These are phyloP conservation scores for Apeira syringaria DNA, from an alignment of 2,888 invertebrate genomes.

Conservation along the genomic window DNA sequence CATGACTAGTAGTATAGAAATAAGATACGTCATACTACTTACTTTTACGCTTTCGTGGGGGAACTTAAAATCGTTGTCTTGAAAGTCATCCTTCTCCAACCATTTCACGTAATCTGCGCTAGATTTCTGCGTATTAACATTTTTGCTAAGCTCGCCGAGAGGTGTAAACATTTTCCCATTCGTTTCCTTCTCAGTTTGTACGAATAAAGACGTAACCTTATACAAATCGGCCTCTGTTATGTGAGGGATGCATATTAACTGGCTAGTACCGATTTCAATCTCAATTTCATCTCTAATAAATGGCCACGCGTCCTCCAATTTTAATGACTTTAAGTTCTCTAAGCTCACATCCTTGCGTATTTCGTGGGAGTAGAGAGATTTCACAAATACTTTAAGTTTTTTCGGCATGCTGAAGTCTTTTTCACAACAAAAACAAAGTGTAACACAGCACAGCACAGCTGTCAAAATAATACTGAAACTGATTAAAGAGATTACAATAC, in stretches of 20 bases:
- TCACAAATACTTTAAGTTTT: constrained; percentile 77
- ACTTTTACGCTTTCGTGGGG: constrained; percentile 75
- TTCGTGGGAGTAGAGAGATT: constrained; percentile 77
- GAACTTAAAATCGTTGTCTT: constrained; percentile 69
- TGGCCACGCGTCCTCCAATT: constrained; percentile 79
- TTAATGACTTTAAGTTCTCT: constrained; percentile 68
- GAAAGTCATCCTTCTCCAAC: constrained; percentile 63
- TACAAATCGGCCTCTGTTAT: constrained; percentile 79
- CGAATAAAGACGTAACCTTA: constrained; percentile 74
- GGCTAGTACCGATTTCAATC: constrained; percentile 76
- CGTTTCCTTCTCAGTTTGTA: constrained; percentile 71
- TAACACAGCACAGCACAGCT: constrained; percentile 14
- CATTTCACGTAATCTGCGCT: constrained; percentile 63
- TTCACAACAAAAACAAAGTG: constrained; percentile 30
- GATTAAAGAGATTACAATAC: no score
- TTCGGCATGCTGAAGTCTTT: constrained; percentile 67
- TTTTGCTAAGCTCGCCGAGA: constrained; percentile 66
- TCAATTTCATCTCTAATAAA: constrained; percentile 81
- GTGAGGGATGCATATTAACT: constrained; percentile 78
- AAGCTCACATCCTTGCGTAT: constrained; percentile 80
- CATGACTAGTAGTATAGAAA: constrained; percentile 2
- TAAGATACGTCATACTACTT: constrained; percentile 15
- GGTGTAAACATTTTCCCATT: constrained; percentile 78
- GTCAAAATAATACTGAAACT: constrained; percentile 35
- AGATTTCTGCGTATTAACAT: constrained; percentile 70